Evolutionary conservation across 2,113 vertebrate species (phyloP).

Genomic region (Pomatostomus ruficeps): DNA sequence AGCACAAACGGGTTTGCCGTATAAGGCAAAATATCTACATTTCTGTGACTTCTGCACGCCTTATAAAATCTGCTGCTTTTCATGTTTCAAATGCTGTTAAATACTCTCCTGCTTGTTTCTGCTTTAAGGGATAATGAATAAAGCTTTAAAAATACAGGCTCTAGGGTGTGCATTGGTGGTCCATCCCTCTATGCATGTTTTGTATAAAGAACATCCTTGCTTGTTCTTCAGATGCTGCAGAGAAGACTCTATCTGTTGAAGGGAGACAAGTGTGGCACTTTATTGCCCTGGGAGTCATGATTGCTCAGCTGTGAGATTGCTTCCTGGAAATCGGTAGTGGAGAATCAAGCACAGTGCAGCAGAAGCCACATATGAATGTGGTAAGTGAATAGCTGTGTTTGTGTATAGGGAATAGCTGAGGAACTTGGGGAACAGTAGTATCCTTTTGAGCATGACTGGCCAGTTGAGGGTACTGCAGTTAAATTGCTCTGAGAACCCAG

Average conservation of each 20-base stretch:
- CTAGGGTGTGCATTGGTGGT: neutral
- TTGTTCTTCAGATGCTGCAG: neutral
- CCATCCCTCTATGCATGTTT: neutral
- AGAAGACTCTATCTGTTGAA: neutral
- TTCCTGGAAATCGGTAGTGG: neutral
- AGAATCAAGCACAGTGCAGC: neutral
- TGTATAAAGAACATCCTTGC: neutral
- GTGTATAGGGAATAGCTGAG: neutral
- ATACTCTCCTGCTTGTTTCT: neutral
- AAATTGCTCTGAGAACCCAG: neutral
- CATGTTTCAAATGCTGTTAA: neutral
- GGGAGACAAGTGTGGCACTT: neutral
- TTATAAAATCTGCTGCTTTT: neutral
- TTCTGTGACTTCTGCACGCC: neutral
- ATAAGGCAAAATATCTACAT: neutral
- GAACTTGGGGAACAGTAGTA: neutral
- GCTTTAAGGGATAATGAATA: neutral
- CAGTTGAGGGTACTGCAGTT: neutral
- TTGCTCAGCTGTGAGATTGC: neutral
- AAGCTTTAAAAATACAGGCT: neutral
- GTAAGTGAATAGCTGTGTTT: neutral
- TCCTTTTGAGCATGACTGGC: neutral
- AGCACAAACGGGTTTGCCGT: accelerated
- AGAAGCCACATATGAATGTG: neutral
- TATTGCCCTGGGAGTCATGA: neutral